Evolutionary conservation across 2,113 vertebrate genomes (phyloP).

Genomic region (Catharus fuscescens): DNA sequence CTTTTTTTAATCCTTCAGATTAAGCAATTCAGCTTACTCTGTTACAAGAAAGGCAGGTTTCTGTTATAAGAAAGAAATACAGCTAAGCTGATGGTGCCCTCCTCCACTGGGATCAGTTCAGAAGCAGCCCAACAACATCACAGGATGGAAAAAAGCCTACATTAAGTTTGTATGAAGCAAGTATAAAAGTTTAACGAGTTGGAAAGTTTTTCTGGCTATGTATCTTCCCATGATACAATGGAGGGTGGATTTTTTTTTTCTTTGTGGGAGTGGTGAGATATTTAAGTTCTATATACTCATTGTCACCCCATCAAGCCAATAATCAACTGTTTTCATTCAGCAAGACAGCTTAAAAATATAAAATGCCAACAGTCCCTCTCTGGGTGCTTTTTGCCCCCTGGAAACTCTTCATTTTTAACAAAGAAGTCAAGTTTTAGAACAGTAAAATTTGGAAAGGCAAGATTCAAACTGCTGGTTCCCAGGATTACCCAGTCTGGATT

Average conservation of each 20-base stretch:
- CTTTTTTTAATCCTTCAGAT: conserved; percentile 24
- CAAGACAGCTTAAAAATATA: conserved; percentile 49
- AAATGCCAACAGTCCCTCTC: conserved; percentile 62
- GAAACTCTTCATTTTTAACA: conserved; percentile 54
- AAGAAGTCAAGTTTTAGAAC: conserved; percentile 47
- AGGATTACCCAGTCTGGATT: conserved; percentile 28
- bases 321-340: conserved; percentile 57
- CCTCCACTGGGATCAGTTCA: neutral
- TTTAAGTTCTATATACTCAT: conserved; percentile 60
- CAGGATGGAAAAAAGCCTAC: conserved; percentile 36
- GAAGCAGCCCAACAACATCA: neutral
- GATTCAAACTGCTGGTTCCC: conserved; percentile 42
- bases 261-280: conserved; percentile 52
- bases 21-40: neutral
- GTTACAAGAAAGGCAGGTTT: neutral
- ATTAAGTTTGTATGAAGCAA: conserved; percentile 59
- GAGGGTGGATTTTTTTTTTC: conserved; percentile 14
- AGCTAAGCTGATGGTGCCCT: neutral
- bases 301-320: conserved; percentile 58
- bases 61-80: neutral
- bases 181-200: conserved; percentile 57
- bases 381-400: conserved; percentile 29
- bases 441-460: conserved; percentile 45
- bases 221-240: conserved; percentile 63
- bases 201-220: conserved; percentile 61